Base-by-base conservation (phyloP, 2,797 vertebrate genomes). In the Huso huso region DNA sequence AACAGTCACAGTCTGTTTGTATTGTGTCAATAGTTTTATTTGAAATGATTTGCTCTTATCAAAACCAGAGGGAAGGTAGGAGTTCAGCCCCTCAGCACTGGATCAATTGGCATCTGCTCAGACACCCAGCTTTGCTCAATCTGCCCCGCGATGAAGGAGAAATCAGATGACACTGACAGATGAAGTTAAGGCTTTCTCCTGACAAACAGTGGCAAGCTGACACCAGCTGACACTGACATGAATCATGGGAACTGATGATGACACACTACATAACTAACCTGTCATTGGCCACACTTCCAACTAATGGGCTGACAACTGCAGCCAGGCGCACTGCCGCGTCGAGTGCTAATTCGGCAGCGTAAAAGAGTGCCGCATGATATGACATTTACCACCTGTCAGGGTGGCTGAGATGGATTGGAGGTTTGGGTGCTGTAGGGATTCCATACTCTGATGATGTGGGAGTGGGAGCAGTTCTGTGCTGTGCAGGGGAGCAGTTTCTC, bases 301-400 rank as follows among this genome's bases (percentile, higher is more conserved):
- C 73, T 69, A 48, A 62, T n/a, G 71, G 73, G 71, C 75, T 74
- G 72, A 69, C 80, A 72, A 64, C 15, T 68, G 72, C 37, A 63
- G 74, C 73, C 75, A 49, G 50, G 71, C 53, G 3, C 37, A 18
- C 58, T 18, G 37, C 49, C 53, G 57, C 48, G 23, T 37, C 2
- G 23, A 37, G 62, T 23, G 68, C 68, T 74, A 66, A 69, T 69
- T 69, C 66, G 53, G 63, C 68, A 68, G 74, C 23, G 23, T 37
- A 37, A 37, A 37, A 37, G 23, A 37, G 23, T 37, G 23, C 23
- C 15, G 55, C 72, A 66, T 53, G 66, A 65, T 68, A 70, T 66
- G 78, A 81, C 80, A 81, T 77, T 70, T 73, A 80, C 80, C 66
- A 59, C 73, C 77, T 79, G 78, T 78, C 82, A 76, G 4, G 71